phyloP scores from a whole-genome alignment of 2,888 invertebrate genomes.

The Oscheius myriophilus region DNA sequence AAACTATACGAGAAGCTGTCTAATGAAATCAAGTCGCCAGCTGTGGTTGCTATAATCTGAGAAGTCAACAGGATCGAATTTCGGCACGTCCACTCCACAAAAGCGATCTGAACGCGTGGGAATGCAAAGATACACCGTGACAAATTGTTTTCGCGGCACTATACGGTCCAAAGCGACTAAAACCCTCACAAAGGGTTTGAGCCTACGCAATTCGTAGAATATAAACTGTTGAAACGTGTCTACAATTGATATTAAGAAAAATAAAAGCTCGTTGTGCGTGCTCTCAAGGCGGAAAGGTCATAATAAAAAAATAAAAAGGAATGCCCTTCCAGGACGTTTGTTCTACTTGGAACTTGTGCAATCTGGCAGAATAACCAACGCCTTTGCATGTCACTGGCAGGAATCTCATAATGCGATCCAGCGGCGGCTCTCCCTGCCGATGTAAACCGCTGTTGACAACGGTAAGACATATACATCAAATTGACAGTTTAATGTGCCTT shows the following conservation, averaged over 20 bases:
- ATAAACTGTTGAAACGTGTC: too few species aligned
- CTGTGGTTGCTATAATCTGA: constrained; percentile 26
- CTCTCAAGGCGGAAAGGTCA: too few species aligned
- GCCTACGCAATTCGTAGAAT: too few species aligned
- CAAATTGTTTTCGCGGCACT: too few species aligned
- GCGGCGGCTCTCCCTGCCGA: constrained; percentile 15
- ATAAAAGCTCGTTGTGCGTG: too few species aligned
- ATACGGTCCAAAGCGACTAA: too few species aligned
- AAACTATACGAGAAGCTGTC: too few species aligned
- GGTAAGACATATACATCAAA: constrained; percentile 28
- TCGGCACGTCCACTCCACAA: constrained; percentile 17
- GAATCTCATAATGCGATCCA: constrained; percentile 11
- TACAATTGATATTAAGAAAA: too few species aligned
- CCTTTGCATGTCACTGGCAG: constrained; percentile 23
- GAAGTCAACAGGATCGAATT: constrained; percentile 29
- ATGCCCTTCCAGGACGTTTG: too few species aligned
- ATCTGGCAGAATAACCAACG: not conserved
- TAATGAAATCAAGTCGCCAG: not conserved
- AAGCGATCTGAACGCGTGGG: constrained; percentile 21
- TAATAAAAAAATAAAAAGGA: too few species aligned
- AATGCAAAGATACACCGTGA: not conserved
- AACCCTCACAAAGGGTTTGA: too few species aligned
- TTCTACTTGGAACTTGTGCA: too few species aligned
- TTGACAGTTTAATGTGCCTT: constrained; percentile 17
- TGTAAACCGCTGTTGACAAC: constrained; percentile 28